Evolutionary conservation across 2,113 vertebrate genomes (phyloP).

Genomic region (Steatornis caripensis): DNA sequence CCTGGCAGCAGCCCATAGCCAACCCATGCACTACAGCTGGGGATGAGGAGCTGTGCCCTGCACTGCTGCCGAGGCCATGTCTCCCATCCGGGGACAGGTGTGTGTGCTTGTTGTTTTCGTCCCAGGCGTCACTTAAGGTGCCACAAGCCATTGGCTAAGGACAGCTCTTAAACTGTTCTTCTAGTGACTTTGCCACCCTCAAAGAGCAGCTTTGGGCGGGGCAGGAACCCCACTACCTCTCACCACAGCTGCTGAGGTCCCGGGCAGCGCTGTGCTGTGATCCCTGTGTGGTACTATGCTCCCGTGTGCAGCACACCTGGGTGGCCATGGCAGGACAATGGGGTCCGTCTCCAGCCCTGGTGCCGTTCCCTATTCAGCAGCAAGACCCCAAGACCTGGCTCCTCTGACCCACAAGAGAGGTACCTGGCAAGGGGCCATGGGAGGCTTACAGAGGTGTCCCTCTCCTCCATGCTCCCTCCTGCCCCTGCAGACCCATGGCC

Average conservation of each 20-base stretch:
- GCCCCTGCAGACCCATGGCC: background rate
- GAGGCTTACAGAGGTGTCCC: background rate
- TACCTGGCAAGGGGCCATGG: background rate
- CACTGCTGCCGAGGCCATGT: background rate
- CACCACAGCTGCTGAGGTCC: background rate
- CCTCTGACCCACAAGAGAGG: background rate
- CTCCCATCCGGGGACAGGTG: rapidly evolving
- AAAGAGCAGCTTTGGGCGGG: background rate
- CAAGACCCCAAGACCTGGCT: background rate
- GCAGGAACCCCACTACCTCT: background rate
- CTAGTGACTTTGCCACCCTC: background rate
- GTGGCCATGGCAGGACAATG: background rate
- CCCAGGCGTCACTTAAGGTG: background rate
- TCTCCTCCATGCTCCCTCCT: background rate
- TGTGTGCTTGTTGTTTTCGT: background rate
- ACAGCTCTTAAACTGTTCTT: background rate
- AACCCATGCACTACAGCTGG: background rate
- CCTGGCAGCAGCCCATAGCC: rapidly evolving
- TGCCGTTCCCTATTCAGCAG: background rate
- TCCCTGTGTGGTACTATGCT: rapidly evolving
- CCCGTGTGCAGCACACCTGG: background rate
- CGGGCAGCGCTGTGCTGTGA: rapidly evolving
- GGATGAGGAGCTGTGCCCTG: background rate
- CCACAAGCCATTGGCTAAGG: background rate
- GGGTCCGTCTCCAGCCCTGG: background rate